Base-by-base conservation (phyloP, 2,888 invertebrate genomes). In the Gisinianus flammeolus region DNA sequence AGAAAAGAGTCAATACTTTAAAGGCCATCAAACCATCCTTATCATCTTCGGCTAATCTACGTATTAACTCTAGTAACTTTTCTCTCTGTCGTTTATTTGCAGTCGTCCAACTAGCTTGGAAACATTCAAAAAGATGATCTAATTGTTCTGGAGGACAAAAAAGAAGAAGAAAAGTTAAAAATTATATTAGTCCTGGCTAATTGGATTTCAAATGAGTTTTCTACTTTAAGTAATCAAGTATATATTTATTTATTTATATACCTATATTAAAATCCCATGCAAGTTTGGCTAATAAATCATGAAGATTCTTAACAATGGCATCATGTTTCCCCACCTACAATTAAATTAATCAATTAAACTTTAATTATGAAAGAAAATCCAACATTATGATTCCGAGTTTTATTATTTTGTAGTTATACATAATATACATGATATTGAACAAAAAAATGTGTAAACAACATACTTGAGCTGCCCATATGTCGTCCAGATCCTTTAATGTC, bases 231-330 rank as follows among this genome's bases (percentile, higher is more conserved):
- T n/a, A n/a, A n/a, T n/a, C n/a, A n/a, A n/a, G n/a, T n/a, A n/a
- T n/a, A n/a, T n/a, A n/a, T n/a, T n/a, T n/a, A n/a, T n/a, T n/a
- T n/a, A n/a, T n/a, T n/a, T n/a, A n/a, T n/a, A n/a, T n/a, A n/a
- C n/a, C n/a, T n/a, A n/a, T n/a, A n/a, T 95, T 95, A 87, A 98
- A 98, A 87, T 98, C 98, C 97, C 97, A 98, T 0, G 98, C 98
- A 73, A 98, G 89, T 88, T 98, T 98, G 12, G 98, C 97, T 79
- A 98, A 88, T 83, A 98, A 89, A 87, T 98, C 98, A 87, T 98
- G 98, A 62, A 98, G 93, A 87, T 98, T 98, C 88, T 96, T 98
- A 10, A 98, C 98, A 85, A 98, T 98, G 10, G 97, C 97, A 87
- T 98, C 98, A 87, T 98, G 98, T 88, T 98, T 98, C 22, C 97